Percentiles rank a stretch among this genome's conserved stretches.
Conservation (phyloP, 2,113 vertebrate genomes). For the Gambusia holbrooki region DNA sequence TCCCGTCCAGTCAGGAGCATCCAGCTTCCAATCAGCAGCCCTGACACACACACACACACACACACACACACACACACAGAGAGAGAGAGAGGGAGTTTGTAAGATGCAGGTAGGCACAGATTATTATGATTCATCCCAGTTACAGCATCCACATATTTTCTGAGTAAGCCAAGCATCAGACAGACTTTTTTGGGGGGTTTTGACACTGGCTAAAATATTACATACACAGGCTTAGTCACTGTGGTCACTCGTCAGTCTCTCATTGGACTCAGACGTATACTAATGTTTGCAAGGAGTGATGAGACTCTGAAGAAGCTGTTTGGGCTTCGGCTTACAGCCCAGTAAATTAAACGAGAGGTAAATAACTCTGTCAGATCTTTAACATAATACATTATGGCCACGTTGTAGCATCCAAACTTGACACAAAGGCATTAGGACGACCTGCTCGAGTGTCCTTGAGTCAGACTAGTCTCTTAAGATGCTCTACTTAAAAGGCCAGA, state of each 20-base stretch:
- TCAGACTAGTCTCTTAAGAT: not conserved
- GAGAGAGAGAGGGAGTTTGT: not conserved
- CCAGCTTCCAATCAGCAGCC: conserved; percentile 98
- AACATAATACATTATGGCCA: not conserved
- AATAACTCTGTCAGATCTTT: conserved; percentile 24
- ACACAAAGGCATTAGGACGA: not conserved
- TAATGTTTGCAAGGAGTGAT: not conserved
- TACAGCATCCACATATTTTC: conserved; percentile 13
- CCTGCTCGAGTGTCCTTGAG: conserved; percentile 46
- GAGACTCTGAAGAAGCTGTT: conserved; percentile 18
- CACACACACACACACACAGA: too few species aligned
- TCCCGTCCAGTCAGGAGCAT: conserved; percentile 95
- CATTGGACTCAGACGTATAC: not conserved
- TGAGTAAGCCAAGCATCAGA: conserved; percentile 39
- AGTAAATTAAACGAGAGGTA: conserved; percentile 18
- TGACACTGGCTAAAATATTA: conserved; percentile 46
- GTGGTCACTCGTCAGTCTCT: conserved; percentile 18
- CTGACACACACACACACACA: conserved; percentile 70
- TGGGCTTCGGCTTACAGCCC: conserved; percentile 7
- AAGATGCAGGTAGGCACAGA: conserved; percentile 15
- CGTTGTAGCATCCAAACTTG: not conserved
- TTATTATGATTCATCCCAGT: conserved; percentile 29
- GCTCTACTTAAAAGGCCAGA: not conserved
- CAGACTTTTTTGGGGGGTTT: conserved; percentile 12
- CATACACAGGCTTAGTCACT: conserved; percentile 58